Conservation (phyloP, 2,113 vertebrate genomes). For the Psittacula cyanocephala region DNA sequence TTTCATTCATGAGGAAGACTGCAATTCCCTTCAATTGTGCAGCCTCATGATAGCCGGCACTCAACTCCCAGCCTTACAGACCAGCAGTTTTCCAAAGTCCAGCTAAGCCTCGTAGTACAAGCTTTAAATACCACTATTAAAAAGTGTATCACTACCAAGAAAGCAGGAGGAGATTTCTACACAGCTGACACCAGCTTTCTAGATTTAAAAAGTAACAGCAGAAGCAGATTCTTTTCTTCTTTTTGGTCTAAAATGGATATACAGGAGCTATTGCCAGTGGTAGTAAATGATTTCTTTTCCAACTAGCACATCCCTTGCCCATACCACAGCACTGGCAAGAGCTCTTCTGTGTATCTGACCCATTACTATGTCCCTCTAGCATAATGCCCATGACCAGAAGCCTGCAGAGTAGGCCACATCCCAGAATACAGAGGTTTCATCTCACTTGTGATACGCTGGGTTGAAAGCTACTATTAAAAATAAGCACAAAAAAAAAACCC, state of each 20-base stretch:
- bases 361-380: not conserved
- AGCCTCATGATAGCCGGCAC: not conserved
- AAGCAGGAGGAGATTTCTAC: not conserved
- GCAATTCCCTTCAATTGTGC: not conserved
- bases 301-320: not conserved
- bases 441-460: not conserved
- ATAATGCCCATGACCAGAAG: not conserved
- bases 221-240: not conserved
- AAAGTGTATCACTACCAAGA: not conserved
- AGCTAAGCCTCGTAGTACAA: not conserved
- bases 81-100: not conserved
- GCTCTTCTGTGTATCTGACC: not conserved
- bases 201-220: not conserved
- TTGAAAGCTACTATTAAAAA: conserved; percentile 17
- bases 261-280: not conserved
- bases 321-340: not conserved
- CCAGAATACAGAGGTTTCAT: not conserved
- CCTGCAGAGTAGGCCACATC: not conserved
- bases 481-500: not conserved
- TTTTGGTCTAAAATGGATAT: not conserved
- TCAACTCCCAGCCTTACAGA: not conserved
- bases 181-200: not conserved
- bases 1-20: conserved; percentile 10
- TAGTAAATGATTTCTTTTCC: not conserved
- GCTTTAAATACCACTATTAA: not conserved